These are phyloP conservation scores for Drosophila willistoni DNA, from an alignment of 1,140 invertebrate genomes.

Conservation along the genomic window DNA sequence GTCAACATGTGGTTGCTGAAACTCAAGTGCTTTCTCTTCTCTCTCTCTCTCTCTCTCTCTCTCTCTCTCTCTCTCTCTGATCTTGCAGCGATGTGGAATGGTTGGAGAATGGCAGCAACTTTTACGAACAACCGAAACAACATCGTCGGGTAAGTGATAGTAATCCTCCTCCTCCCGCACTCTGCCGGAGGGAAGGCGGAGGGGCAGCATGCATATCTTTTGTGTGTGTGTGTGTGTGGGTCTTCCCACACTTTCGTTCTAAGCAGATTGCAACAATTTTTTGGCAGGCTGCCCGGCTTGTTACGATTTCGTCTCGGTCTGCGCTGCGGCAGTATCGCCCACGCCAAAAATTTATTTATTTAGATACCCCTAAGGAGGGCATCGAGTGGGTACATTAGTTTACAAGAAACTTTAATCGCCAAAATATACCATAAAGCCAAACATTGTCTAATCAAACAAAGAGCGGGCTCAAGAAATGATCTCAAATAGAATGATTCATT, in stretches of 20 bases:
- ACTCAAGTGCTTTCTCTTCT: conserved; percentile 12
- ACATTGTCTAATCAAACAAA: too few species aligned
- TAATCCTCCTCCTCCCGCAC: conserved; percentile 18
- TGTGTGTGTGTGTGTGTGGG: not conserved
- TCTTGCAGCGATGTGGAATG: conserved; percentile 71
- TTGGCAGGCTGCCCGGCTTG: conserved; percentile 72
- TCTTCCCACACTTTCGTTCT: conserved; percentile 31
- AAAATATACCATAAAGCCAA: not conserved
- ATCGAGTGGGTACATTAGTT: conserved; percentile 16
- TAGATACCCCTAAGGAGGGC: conserved; percentile 19
- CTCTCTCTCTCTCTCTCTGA: conserved; percentile 30
- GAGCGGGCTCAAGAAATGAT: too few species aligned
- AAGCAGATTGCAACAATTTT: conserved; percentile 65
- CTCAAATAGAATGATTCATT: too few species aligned
- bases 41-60: conserved; percentile 26
- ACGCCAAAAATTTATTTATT: conserved; percentile 70
- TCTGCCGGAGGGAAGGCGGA: not conserved
- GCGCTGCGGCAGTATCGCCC: conserved; percentile 50
- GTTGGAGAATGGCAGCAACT: conserved; percentile 72
- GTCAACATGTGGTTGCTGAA: conserved; percentile 69
- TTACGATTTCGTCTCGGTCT: conserved; percentile 60
- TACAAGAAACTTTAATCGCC: not conserved
- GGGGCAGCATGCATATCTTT: not conserved
- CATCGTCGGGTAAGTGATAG: conserved; percentile 66
- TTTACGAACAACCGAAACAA: conserved; percentile 63